Evolutionary conservation across 1,140 invertebrate genomes (phyloP).

Genomic region (Schlechtendalia chinensis): DNA sequence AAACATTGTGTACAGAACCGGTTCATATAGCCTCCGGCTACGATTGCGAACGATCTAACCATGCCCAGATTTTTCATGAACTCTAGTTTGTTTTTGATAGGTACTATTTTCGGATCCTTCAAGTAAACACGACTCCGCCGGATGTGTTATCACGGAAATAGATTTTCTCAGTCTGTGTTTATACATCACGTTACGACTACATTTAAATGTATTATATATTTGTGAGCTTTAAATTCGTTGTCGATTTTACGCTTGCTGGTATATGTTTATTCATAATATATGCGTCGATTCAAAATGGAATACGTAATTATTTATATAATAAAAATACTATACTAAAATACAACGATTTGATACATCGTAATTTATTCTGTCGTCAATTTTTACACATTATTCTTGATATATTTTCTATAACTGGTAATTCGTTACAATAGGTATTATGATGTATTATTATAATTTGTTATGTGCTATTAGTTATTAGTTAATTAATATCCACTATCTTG

Average conservation of each 20-base stretch:
- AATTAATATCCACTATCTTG: no score
- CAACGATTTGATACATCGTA: no score
- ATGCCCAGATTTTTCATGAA: constrained; percentile 11
- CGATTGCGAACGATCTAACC: not conserved
- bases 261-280: not conserved
- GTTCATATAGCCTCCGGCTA: constrained; percentile 16
- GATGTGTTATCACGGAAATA: constrained; percentile 45
- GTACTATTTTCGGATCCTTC: constrained; percentile 25
- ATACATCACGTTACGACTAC: not conserved
- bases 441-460: no score
- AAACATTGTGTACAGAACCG: not conserved
- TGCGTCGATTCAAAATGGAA: no score
- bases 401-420: no score
- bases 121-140: constrained; percentile 23
- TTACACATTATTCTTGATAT: no score
- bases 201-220: constrained; percentile 7
- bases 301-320: no score
- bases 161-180: constrained; percentile 4
- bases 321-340: no score
- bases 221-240: not conserved
- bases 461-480: no score
- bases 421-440: no score
- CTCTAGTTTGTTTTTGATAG: constrained; percentile 27
- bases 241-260: not conserved
- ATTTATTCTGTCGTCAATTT: no score